phyloP scores from a whole-genome alignment of 1,140 invertebrate species.

The Pseudomyrmex flavicornis region DNA sequence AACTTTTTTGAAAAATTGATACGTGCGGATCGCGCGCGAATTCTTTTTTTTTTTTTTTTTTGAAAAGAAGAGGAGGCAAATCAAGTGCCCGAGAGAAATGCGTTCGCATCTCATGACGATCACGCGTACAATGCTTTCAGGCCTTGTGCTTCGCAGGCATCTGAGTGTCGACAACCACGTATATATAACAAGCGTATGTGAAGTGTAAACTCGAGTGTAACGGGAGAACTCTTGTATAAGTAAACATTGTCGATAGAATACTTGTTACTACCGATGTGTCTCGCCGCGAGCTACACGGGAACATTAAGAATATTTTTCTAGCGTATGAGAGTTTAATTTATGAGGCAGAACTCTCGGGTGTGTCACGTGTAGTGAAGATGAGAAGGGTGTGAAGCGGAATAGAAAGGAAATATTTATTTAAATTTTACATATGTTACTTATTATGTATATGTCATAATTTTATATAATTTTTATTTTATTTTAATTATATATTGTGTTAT shows the following conservation, averaged over 20 bases:
- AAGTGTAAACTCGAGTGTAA: slow-evolving; percentile 49
- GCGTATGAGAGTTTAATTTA: no score
- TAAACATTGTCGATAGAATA: slow-evolving; percentile 41
- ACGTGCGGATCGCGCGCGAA: no score
- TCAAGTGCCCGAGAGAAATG: neutral
- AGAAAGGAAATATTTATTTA: no score
- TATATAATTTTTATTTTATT: no score
- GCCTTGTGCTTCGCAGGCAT: slow-evolving; percentile 18
- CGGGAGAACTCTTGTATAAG: neutral
- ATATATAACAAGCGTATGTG: slow-evolving; percentile 2
- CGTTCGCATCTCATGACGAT: slow-evolving; percentile 44
- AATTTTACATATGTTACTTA: no score
- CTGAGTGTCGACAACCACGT: slow-evolving; percentile 6
- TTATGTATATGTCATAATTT: no score
- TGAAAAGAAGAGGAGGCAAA: neutral
- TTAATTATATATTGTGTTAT: no score
- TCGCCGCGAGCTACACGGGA: neutral
- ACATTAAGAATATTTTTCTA: no score
- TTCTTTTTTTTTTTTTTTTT: no score
- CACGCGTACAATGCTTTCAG: neutral
- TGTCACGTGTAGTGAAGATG: no score
- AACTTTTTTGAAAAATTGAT: neutral
- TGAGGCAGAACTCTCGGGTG: no score
- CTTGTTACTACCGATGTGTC: slow-evolving; percentile 13
- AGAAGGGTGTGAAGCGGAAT: no score